Base-by-base conservation (phyloP, 2,888 invertebrate genomes). In the Nomada fabriciana region DNA sequence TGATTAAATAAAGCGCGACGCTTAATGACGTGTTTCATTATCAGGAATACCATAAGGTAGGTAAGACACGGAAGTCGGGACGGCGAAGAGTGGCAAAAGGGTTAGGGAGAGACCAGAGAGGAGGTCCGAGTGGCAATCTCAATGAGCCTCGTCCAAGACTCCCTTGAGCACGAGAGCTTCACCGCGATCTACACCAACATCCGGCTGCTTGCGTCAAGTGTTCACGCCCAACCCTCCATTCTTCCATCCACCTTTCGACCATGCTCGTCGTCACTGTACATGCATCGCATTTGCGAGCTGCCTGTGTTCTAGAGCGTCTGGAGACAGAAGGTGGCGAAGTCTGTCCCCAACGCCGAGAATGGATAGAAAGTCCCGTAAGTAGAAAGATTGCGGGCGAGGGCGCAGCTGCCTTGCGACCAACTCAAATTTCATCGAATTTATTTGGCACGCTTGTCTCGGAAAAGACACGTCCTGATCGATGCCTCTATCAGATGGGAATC, bases 101-200 rank as follows among this genome's bases (percentile, higher is more conserved):
- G 47, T 47, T 42, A 36, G 47, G 25, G 70, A 75, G 53, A 42
- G 57, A 47, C 42, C 23, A 50, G 50, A 64, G 57, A 69, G 79
- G 77, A 84, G 82, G 72, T 83, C 80, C 84, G 86, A 89, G 88
- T 78, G 87, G 88, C 83, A 88, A 89, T 88, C 88, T 89, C 86
- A 88, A 91, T 89, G 86, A 84, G 79, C 88, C 84, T 90, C 88
- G 76, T 84, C 84, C 88, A 89, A 89, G 86, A 79, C 85, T 89
- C 89, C 90, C 84, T 80, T 72, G 83, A 89, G 90, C 78, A 84
- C 67, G 81, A 87, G 87, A 84, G 84, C 70, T 67, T 84, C 84
- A 57, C 83, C 88, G 76, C 87, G 89, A 90, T 88, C 90, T 89
- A 88, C 85, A 76, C 87, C 88, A 90, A 90, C 89, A 89, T 86